Percentiles rank a stretch among this genome's conserved stretches.
Evolutionary conservation across 2,888 invertebrate species (phyloP).

Genomic region (Phyllotreta cruciferae): DNA sequence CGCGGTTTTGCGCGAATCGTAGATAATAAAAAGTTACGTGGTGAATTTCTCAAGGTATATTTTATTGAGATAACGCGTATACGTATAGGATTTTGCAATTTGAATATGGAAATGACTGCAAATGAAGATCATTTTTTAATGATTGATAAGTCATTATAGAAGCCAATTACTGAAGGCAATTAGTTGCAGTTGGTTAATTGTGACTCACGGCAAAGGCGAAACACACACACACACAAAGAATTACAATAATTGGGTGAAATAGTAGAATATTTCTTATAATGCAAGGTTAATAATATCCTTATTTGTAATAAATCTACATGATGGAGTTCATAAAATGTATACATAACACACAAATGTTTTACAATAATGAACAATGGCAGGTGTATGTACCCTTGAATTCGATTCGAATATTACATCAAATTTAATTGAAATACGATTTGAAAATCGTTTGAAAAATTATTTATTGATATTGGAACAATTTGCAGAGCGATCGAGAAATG

Average conservation of each 20-base stretch:
- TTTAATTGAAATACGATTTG: no score
- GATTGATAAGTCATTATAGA: conserved; percentile 32
- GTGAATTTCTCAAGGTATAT: conserved; percentile 2
- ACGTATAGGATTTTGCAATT: not conserved
- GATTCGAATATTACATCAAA: no score
- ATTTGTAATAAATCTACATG: conserved; percentile 35
- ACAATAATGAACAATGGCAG: no score
- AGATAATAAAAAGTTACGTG: not conserved
- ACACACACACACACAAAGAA: conserved; percentile 40
- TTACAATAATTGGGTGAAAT: conserved; percentile 39
- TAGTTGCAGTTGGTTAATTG: conserved; percentile 40
- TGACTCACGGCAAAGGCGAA: conserved; percentile 34
- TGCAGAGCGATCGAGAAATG: no score
- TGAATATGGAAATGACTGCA: conserved; percentile 13
- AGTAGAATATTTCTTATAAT: conserved; percentile 35
- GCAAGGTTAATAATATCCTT: conserved; percentile 43
- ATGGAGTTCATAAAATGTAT: conserved; percentile 3
- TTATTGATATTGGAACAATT: no score
- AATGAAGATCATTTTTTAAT: conserved; percentile 27
- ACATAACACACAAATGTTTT: no score
- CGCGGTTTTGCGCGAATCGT: no score
- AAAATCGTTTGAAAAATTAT: no score
- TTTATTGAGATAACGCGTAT: not conserved
- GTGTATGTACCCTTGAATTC: no score
- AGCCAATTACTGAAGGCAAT: conserved; percentile 34